Evolutionary conservation across 2,113 vertebrate genomes (phyloP), one percentile per base, ranked within the genome.

Genomic region (Ondatra zibethicus): DNA sequence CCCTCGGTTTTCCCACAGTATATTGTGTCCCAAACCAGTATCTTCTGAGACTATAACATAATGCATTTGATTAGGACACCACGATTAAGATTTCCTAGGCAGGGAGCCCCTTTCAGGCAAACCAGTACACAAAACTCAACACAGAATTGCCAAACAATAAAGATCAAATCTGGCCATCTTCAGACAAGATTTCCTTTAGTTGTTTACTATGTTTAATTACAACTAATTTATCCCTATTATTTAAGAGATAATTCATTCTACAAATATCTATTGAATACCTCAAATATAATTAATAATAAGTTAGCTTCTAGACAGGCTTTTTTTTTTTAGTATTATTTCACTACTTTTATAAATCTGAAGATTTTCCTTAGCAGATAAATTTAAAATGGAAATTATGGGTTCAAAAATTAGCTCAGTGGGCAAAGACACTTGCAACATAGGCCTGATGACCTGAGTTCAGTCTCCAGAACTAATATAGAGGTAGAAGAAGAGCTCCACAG

Each of bases 141-240:
- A 72, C 78, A 96, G n/a, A 72, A 45, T 6, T 33, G 19, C 13
- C 29, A 55, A n/a, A 21, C 17, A 31, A 77, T n/a, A 72, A 47
- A 88, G 11, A 87, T 21, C 42, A 85, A 97, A 95, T 61, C 50
- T 84, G 55, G 61, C 36, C 58, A 84, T 29, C n/a, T 63, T 42
- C 10, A 75, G 39, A 77, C 65, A 78, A 61, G 25, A 4, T 81
- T 33, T 27, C 68, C 80, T 92, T 31, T 25, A 87, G 42, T 66
- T 65, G 61, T 89, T 93, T 91, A 78, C 55, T 93, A 21, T 58
- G 2, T 31, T 14, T 39, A 89, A 36, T 93, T 66, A 94, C 39
- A 82, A 89, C 14, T 70, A n/a, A 91, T 42, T 92, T 80, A 89
- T 33, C 77, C 52, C 42, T 63, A 76, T n/a, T 76, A 5, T 55